Conservation (phyloP, 2,888 invertebrate species). For the Hirudinaria manillensis region DNA sequence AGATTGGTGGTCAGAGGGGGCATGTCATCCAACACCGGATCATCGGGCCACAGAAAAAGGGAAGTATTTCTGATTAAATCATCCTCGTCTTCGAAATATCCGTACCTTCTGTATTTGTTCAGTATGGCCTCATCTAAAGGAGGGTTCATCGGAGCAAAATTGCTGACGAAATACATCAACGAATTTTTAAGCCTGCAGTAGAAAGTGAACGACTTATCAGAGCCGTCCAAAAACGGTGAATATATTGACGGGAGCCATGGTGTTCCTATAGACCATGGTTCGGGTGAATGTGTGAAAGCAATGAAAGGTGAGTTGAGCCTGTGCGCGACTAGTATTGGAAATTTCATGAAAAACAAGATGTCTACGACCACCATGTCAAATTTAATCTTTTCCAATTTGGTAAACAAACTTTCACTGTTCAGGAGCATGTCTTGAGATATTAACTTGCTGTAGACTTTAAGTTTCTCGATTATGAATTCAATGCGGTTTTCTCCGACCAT, state of each 20-base stretch:
- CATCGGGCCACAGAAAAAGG: slow-evolving; percentile 22
- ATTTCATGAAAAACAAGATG: slow-evolving; percentile 12
- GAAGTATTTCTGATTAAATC: slow-evolving; percentile 25
- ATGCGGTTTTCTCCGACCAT: neutral
- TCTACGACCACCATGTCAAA: slow-evolving; percentile 29
- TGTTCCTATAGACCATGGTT: slow-evolving; percentile 18
- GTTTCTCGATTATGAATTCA: neutral
- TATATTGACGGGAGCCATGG: slow-evolving; percentile 30
- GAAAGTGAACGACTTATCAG: slow-evolving; percentile 18
- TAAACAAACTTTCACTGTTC: neutral
- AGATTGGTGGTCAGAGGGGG: slow-evolving; percentile 30
- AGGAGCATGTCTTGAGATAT: neutral
- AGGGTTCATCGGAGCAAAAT: neutral
- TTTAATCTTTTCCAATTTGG: slow-evolving; percentile 4
- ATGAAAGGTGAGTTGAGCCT: slow-evolving; percentile 28
- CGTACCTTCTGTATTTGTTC: slow-evolving; percentile 29
- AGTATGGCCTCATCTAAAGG: slow-evolving; percentile 18
- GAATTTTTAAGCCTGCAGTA: slow-evolving; percentile 7
- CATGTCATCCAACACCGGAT: slow-evolving; percentile 16
- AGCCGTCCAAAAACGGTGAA: neutral
- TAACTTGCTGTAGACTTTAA: neutral
- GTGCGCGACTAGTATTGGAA: slow-evolving; percentile 15
- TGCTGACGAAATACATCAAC: neutral
- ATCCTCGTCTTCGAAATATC: slow-evolving; percentile 19
- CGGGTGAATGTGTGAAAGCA: slow-evolving; percentile 10